phyloP scores from a whole-genome alignment of 2,888 invertebrate species.

The Schizotus pectinicornis region DNA sequence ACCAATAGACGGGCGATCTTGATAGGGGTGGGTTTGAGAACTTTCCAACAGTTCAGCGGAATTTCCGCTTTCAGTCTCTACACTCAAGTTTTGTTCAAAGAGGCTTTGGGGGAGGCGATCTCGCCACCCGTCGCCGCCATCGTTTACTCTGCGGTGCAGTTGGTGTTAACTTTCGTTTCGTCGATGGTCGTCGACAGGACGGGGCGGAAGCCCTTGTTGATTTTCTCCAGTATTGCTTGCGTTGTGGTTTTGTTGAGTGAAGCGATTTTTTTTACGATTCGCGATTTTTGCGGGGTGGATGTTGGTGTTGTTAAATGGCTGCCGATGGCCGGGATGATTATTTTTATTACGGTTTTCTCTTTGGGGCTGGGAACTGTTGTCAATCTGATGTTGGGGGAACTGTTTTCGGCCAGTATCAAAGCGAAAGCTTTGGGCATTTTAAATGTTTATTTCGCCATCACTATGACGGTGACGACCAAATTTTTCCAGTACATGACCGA shows the following conservation, averaged over 20 bases:
- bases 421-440: conserved; percentile 45
- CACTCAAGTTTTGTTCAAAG: conserved; percentile 49
- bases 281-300: conserved; percentile 36
- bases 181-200: conserved; percentile 40
- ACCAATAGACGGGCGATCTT: conserved; percentile 68
- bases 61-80: conserved; percentile 44
- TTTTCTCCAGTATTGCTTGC: conserved; percentile 38
- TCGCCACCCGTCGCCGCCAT: conserved; percentile 9
- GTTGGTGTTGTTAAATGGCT: conserved; percentile 36
- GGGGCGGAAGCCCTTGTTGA: conserved; percentile 42
- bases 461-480: conserved; percentile 45
- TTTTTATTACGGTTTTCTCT: conserved; percentile 36
- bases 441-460: conserved; percentile 44
- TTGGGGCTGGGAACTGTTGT: conserved; percentile 41
- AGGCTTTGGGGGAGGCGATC: conserved; percentile 33
- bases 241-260: conserved; percentile 18
- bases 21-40: conserved; percentile 62
- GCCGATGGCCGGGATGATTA: conserved; percentile 39
- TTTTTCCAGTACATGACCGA: conserved; percentile 47
- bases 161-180: conserved; percentile 31
- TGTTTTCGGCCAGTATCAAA: conserved; percentile 48
- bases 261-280: conserved; percentile 48
- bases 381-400: conserved; percentile 42
- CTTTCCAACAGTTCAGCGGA: conserved; percentile 47
- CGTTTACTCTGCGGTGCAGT: conserved; percentile 26